Evolutionary conservation across 2,888 invertebrate genomes (phyloP), one percentile per base, ranked within the genome.

Genomic region (Netelia virgata): DNA sequence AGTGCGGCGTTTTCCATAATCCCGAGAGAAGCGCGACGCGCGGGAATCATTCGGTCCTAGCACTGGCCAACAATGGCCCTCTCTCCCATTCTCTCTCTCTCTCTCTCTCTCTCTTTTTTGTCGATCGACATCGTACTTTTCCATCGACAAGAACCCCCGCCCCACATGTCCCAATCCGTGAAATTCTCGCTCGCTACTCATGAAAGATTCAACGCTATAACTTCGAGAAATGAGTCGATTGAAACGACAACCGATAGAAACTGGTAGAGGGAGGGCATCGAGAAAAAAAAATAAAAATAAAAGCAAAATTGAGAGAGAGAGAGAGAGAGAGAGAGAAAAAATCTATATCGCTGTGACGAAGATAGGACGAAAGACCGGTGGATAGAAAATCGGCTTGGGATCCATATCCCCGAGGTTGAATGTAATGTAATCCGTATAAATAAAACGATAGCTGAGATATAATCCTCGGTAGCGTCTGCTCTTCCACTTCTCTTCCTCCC

Each of bases 341-440:
- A 36, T 81, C 64, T 63, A 83, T 82, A 77, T 68, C 66, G 18
- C 14, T 14, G 11, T 14, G 61, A 50, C 23, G 41, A 43, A n/a
- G 64, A 20, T n/a, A 20, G 68, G 50, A 11, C 11, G 3, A 16
- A 16, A n/a, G 59, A 28, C 1, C 16, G 72, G 23, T 50, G 53
- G 55, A 43, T n/a, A 41, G 57, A 64, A 61, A 66, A 79, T 73
- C 79, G 57, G 14, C 63, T 9, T 14, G 79, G 61, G 73, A 73
- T 79, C 23, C 78, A 72, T 66, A 64, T 73, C 59, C 59, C 14
- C 5, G 28, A 68, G 76, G 53, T 77, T 53, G 75, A 63, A 74
- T 86, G 77, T 83, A 82, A 83, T 75, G 85, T 81, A 81, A 86
- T 83, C 83, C 74, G 78, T 81, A 83, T 80, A 86, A 86, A 86